Base-by-base conservation (phyloP, 1,140 invertebrate genomes). In the Agraylea sexmaculata region DNA sequence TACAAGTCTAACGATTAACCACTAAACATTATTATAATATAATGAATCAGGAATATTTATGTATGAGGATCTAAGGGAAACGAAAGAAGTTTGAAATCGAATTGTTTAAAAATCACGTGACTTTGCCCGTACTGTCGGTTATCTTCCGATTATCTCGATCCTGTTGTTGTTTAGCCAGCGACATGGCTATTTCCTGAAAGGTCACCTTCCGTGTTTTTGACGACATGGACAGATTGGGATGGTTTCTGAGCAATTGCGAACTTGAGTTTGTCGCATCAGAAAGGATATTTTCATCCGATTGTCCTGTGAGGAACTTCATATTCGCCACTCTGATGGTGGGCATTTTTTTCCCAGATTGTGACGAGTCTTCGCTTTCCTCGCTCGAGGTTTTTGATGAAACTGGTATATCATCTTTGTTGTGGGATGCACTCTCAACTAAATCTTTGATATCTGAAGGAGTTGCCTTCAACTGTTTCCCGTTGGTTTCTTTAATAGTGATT, bases 231-330 rank as follows among this genome's bases (percentile, higher is more conserved):
- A 41, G 20, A 25, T 35, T 18, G 32, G 32, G 32, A 6, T n/a
- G n/a, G n/a, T n/a, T n/a, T n/a, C n/a, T n/a, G n/a, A n/a, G n/a
- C 29, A 5, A 12, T 12, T 5, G 17, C n/a, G 25, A 12, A 22
- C 23, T 20, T 23, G 15, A 2, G 25, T 28, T 6, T 4, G 17
- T 16, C 20, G 19, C 2, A 20, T 5, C 7, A 35, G 18, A 2
- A 25, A 20, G 2, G 22, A 13, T 17, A 22, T 15, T 15, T 41
- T 41, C 1, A 34, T n/a, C 13, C 16, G 19, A 10, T n/a, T 41
- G 30, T 3, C 39, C 39, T 31, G 33, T 41, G 18, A 41, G 31
- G 23, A 41, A 41, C n/a, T 41, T 41, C 4, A 41, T 12, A 41
- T 41, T 41, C 2, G 39, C 39, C 11, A 41, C 39, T 21, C 39